phyloP scores from a whole-genome alignment of 2,888 invertebrate species.

The Eutolmus rufibarbis region DNA sequence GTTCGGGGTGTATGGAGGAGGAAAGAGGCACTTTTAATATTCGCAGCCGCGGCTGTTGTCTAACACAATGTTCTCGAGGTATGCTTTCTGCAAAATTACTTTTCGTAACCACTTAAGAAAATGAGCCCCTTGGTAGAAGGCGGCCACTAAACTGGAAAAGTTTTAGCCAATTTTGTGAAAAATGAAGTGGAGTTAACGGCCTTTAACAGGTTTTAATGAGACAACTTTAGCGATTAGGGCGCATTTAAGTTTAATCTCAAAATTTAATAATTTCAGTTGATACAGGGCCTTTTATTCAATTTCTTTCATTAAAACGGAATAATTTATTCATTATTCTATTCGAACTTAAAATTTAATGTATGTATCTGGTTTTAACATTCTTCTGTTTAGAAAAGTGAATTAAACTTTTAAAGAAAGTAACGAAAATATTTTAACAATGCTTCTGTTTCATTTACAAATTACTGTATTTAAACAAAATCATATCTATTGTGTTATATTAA shows the following conservation, averaged over 20 bases:
- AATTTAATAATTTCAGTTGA: background rate
- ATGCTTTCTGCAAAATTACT: slow-evolving; percentile 30
- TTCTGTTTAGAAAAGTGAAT: background rate
- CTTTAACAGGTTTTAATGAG: background rate
- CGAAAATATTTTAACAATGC: background rate
- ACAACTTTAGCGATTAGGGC: background rate
- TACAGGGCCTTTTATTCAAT: background rate
- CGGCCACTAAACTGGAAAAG: background rate
- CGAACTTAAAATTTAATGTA: background rate
- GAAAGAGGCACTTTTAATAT: background rate
- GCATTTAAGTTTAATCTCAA: background rate
- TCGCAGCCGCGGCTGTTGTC: background rate
- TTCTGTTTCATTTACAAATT: no score
- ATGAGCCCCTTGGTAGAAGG: background rate
- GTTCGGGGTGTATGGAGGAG: background rate
- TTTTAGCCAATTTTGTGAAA: background rate
- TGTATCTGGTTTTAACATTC: background rate
- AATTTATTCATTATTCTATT: background rate
- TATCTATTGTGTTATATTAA: background rate
- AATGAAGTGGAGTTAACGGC: background rate
- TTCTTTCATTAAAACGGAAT: background rate
- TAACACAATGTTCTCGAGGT: background rate
- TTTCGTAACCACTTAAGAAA: slow-evolving; percentile 21
- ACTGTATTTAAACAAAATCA: no score
- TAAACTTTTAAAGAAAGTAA: background rate